A percentile compares a stretch with the other conserved stretches of the same genome.
These are phyloP conservation scores for Panopea generosa DNA, from an alignment of 2,888 invertebrate species.

Conservation along the genomic window DNA sequence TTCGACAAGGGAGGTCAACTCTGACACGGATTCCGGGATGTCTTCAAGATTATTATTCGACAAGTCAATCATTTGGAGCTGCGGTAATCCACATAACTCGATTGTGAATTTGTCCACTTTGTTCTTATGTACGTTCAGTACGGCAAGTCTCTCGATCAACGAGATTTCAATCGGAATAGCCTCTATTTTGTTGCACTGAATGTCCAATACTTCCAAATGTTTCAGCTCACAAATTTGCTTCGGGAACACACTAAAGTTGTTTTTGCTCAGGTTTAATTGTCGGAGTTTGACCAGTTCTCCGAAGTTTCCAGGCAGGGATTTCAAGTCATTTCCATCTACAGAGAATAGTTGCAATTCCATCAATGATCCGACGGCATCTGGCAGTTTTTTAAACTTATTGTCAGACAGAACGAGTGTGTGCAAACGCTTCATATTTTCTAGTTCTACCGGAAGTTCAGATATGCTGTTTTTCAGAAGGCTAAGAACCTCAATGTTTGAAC, in stretches of 20 bases:
- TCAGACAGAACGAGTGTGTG: conserved; percentile 76
- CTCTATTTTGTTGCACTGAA: conserved; percentile 72
- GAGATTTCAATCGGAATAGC: conserved; percentile 73
- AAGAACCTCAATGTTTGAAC: conserved; percentile 75
- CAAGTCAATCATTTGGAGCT: conserved; percentile 73
- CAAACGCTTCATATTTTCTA: conserved; percentile 77
- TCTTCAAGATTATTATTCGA: conserved; percentile 73
- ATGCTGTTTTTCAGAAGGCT: conserved; percentile 79
- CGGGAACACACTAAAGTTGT: conserved; percentile 77
- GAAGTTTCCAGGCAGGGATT: conserved; percentile 76
- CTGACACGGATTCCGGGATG: conserved; percentile 90
- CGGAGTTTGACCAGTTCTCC: conserved; percentile 72
- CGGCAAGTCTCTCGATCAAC: conserved; percentile 68
- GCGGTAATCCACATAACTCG: conserved; percentile 70
- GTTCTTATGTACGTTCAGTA: conserved; percentile 73
- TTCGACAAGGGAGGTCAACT: conserved; percentile 86
- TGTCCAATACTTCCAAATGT: conserved; percentile 72
- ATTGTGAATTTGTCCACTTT: conserved; percentile 68
- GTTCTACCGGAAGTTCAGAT: conserved; percentile 78
- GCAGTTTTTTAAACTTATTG: conserved; percentile 72
- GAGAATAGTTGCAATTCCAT: conserved; percentile 70
- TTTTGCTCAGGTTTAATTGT: conserved; percentile 76
- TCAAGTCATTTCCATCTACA: conserved; percentile 74
- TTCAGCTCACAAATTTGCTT: conserved; percentile 67
- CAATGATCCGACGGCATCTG: conserved; percentile 74